phyloP scores from a whole-genome alignment of 2,797 vertebrate genomes.

The Arremon brunneinucha region DNA sequence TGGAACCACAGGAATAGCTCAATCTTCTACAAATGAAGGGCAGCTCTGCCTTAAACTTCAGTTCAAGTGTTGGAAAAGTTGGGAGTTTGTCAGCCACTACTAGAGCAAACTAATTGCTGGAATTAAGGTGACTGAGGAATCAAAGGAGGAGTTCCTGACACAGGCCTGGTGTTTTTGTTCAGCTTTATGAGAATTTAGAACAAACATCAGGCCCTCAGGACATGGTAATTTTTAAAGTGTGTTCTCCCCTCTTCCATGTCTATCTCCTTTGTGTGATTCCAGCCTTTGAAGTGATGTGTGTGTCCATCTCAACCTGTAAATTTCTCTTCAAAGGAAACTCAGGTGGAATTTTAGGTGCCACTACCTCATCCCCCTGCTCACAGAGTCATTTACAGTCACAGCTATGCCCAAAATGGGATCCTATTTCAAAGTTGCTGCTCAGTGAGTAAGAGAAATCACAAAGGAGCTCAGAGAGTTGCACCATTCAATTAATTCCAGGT shows the following conservation, averaged over 20 bases:
- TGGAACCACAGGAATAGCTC: neutral
- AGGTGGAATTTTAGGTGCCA: neutral
- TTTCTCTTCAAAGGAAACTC: neutral
- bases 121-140: neutral
- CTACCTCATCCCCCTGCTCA: neutral
- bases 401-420: accelerated
- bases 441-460: neutral
- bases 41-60: accelerated
- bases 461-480: neutral
- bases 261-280: neutral
- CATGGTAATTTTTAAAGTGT: neutral
- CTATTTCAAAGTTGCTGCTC: accelerated
- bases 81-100: neutral
- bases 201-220: neutral
- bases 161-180: neutral
- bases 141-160: neutral
- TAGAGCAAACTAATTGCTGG: neutral
- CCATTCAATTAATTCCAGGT: neutral
- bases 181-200: neutral
- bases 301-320: neutral
- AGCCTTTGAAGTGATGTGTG: neutral
- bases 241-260: neutral
- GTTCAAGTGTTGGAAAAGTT: neutral
- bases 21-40: neutral
- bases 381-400: neutral